Evolutionary conservation across 2,113 vertebrate species (phyloP), one percentile per base, ranked within the genome.

Genomic region (Archilochus colubris): DNA sequence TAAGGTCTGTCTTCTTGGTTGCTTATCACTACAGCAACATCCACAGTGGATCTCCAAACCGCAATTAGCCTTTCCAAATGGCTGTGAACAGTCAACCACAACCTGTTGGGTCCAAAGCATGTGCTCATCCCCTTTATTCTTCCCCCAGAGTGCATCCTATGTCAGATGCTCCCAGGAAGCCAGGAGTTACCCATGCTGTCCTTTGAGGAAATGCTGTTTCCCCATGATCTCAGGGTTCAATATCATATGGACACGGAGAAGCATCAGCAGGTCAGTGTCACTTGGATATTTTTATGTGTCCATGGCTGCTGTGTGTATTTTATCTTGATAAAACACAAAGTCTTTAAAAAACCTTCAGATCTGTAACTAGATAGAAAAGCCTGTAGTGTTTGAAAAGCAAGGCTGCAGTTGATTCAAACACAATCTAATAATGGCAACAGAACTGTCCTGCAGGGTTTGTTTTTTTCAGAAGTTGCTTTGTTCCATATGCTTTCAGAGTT

Each of bases 301-400:
- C 9, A 2, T 20, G 38, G 23, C n/a, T 66, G 12, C 51, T 73
- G 24, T 17, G 40, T 53, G 50, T 8, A 13, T 43, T 83, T 68
- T 68, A 46, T 82, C 88, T 90, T 74, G 25, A 77, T 81, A 62
- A 68, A 93, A 57, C 15, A 78, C 4, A 48, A 79, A 68, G 9
- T 9, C 53, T 89, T 95, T 64, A 27, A 78, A 75, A 96, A 87
- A 20, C 25, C 44, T 68, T n/a, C 58, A 75, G 33, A 25, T 72
- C 23, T 82, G 9, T 51, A 76, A 58, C 3, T 38, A 91, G 33
- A 68, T 38, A 3, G 25, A 62, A 85, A 91, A 91, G 10, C 25
- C 38, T 48, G 8, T 24, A 66, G 44, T 40, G 31, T 59, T 43
- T 53, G 64, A 92, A 74, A 68, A 64, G 36, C 30, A 72, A 85